These are phyloP conservation scores for Hirtodrosophila alboralis DNA, from an alignment of 2,888 invertebrate genomes.

Conservation along the genomic window DNA sequence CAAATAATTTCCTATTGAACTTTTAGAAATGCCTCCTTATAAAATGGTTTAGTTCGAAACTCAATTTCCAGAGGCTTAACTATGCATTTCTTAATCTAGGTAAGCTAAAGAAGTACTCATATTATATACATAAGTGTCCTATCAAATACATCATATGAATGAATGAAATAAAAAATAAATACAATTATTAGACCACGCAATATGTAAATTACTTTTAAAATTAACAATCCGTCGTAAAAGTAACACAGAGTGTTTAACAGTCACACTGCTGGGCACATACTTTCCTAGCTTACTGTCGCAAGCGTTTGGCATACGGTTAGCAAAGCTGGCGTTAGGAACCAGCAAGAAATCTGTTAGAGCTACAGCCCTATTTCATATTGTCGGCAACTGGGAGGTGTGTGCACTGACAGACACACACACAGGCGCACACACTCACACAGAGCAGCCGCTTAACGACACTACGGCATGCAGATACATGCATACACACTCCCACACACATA, in stretches of 20 bases:
- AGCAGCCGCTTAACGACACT: slow-evolving; percentile 49
- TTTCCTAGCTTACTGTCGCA: slow-evolving; percentile 32
- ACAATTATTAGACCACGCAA: too few relatives aligned
- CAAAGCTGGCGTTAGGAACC: slow-evolving; percentile 32
- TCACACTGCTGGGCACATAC: slow-evolving; percentile 25
- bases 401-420: slow-evolving; percentile 20
- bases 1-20: too few relatives aligned
- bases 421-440: slow-evolving; percentile 14
- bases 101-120: too few relatives aligned
- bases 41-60: too few relatives aligned
- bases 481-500: slow-evolving; percentile 32
- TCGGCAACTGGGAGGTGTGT: slow-evolving; percentile 59
- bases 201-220: too few relatives aligned
- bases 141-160: too few relatives aligned
- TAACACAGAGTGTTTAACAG: slow-evolving; percentile 9
- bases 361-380: slow-evolving; percentile 67
- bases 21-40: too few relatives aligned
- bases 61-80: too few relatives aligned
- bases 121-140: too few relatives aligned
- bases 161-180: too few relatives aligned
- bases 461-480: slow-evolving; percentile 35
- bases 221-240: too few relatives aligned
- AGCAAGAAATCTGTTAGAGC: slow-evolving; percentile 56
- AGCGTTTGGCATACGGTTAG: slow-evolving; percentile 47
- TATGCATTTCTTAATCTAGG: too few relatives aligned